A percentile compares a stretch with the other conserved stretches of the same genome.
These are phyloP conservation scores for Lemur catta DNA, from an alignment of 2,797 vertebrate species.

Conservation along the genomic window DNA sequence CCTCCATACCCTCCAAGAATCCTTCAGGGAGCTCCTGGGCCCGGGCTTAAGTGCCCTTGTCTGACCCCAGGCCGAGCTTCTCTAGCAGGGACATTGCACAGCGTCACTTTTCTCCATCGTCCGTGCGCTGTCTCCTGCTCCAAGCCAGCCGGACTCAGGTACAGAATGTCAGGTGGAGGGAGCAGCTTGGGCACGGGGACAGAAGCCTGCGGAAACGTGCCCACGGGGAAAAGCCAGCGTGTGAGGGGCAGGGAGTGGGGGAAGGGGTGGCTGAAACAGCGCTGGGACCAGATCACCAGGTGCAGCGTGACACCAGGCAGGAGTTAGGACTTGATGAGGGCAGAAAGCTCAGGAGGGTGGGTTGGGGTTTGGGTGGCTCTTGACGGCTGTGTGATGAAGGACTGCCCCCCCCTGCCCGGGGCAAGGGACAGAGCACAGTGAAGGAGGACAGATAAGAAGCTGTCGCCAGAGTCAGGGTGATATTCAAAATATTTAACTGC, in stretches of 20 bases:
- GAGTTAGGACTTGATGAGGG: not conserved
- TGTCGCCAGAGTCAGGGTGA: too few relatives aligned
- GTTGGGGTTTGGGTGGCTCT: not conserved
- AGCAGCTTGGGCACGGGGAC: not conserved
- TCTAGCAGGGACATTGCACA: not conserved
- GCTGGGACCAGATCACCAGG: not conserved
- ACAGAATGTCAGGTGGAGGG: not conserved
- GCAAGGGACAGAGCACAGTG: not conserved
- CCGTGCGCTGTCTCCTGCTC: not conserved
- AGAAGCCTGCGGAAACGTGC: not conserved
- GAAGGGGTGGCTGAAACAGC: not conserved
- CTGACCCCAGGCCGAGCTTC: not conserved
- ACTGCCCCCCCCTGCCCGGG: too few relatives aligned
- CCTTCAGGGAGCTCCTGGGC: not conserved
- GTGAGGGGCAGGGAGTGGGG: not conserved
- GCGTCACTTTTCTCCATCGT: not conserved
- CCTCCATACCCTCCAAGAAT: not conserved
- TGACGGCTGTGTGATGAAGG: not conserved
- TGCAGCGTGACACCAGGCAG: not conserved
- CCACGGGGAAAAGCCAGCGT: not conserved
- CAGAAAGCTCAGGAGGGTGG: not conserved
- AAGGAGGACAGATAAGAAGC: not conserved
- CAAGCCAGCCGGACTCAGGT: not conserved
- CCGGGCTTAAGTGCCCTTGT: not conserved
- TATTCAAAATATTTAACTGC: not conserved